Base-by-base conservation (phyloP, 2,888 invertebrate genomes). In the Trachelus tabidus region DNA sequence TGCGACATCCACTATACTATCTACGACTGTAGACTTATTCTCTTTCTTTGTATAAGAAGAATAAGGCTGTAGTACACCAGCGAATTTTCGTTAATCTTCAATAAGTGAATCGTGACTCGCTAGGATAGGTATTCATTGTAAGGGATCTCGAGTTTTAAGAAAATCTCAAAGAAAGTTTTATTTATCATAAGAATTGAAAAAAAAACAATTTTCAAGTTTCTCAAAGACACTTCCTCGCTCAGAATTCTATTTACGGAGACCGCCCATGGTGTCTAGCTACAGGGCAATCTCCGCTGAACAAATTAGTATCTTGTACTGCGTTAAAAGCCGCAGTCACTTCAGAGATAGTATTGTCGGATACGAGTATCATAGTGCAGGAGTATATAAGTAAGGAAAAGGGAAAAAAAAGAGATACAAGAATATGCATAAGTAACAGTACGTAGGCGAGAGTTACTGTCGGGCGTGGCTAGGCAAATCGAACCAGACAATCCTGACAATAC, bases 51-150 rank as follows among this genome's bases (percentile, higher is more conserved):
- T 74, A 23, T 6, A 34, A 30, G 56, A 71, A 69, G 80, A 78
- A 78, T 31, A 73, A 68, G 83, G 80, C 56, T 23, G 31, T 6
- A 23, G 71, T 2, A 79, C 82, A 85, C 82, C 86, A 82, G 86
- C 81, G 85, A 87, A 87, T 82, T 81, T 83, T 83, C 80, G 84
- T 86, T 85, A 85, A 85, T 85, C 85, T 86, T 80, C 76, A 80
- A 71, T 79, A 77, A 77, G 81, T 81, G 80, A 75, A 83, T 85
- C 86, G 82, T 82, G 82, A 82, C 81, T 83, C 6, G 40, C 15
- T 40, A 40, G 40, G 12, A 40, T 6, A 35, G 12, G 12, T 12
- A 23, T 2, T 56, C 23, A 1, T 56, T 56, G 23, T 3, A 23
- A 56, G 9, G 56, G 1, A 23, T 56, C 9, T 56, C 9, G 56